Conservation (phyloP, 1,140 invertebrate species). For the Bombus difficillimus region DNA sequence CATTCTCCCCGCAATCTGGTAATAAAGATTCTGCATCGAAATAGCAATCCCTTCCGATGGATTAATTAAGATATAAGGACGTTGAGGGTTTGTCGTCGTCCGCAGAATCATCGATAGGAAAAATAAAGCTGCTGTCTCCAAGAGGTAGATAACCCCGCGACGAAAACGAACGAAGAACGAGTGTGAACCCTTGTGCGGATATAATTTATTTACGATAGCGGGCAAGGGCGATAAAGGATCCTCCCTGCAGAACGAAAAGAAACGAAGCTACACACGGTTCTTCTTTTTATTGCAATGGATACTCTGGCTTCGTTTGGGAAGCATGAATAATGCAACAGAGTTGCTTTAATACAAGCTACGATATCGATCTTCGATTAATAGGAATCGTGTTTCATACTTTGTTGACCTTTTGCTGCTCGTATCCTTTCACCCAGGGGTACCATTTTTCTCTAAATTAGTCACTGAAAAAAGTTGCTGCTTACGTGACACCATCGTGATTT, state of each 20-base stretch:
- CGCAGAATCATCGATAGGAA: slow-evolving; percentile 21
- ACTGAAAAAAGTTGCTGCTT: neutral
- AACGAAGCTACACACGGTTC: slow-evolving; percentile 29
- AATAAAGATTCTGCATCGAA: neutral
- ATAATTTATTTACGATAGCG: slow-evolving; percentile 66
- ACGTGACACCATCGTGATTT: too few relatives aligned
- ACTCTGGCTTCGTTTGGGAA: slow-evolving; percentile 27
- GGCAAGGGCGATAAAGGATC: slow-evolving; percentile 51
- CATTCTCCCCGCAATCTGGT: neutral
- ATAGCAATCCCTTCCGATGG: slow-evolving; percentile 2
- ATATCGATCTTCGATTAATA: slow-evolving; percentile 36
- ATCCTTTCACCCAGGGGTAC: neutral
- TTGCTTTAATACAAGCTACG: slow-evolving; percentile 14
- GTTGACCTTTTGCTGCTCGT: neutral
- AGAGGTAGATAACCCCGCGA: slow-evolving; percentile 30
- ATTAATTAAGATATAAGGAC: slow-evolving; percentile 43
- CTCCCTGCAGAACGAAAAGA: slow-evolving; percentile 24
- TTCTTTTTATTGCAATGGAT: slow-evolving; percentile 46
- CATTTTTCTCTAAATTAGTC: neutral
- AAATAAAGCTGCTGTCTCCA: neutral
- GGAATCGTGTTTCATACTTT: neutral
- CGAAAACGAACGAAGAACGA: slow-evolving; percentile 25
- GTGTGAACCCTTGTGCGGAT: slow-evolving; percentile 25
- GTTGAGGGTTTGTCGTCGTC: neutral
- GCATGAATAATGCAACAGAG: slow-evolving; percentile 53